These are phyloP conservation scores for Ctena decussata DNA, from an alignment of 2,888 invertebrate species.

Conservation along the genomic window DNA sequence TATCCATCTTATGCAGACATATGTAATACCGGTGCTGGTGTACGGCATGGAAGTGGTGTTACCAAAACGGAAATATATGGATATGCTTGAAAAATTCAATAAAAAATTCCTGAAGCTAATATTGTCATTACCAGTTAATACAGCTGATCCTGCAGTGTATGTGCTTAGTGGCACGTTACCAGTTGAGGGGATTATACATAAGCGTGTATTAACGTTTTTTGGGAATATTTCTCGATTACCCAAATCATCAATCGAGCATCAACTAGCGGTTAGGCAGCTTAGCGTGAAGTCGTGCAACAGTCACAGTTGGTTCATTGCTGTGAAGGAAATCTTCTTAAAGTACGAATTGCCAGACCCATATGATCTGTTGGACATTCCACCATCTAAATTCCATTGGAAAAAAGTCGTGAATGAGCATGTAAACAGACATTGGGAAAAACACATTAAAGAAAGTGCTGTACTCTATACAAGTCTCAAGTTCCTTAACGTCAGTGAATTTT, in stretches of 20 bases:
- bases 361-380: background rate
- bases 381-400: background rate
- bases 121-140: background rate
- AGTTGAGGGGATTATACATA: background rate
- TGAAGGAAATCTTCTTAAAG: background rate
- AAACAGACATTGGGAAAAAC: background rate
- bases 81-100: background rate
- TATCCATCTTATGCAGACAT: background rate
- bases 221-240: background rate
- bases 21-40: background rate
- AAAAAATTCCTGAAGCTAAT: conserved; percentile 12
- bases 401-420: background rate
- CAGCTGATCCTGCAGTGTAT: conserved; percentile 7
- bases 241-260: background rate
- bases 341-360: background rate
- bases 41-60: background rate
- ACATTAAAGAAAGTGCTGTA: background rate
- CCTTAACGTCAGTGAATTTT: background rate
- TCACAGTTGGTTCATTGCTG: background rate
- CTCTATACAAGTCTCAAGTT: background rate
- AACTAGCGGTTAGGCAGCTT: background rate
- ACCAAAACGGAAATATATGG: background rate
- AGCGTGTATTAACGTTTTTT: background rate
- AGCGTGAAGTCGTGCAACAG: background rate
- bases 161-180: background rate